These are phyloP conservation scores for Diachasma alloeum DNA, from an alignment of 1,140 invertebrate species.

Conservation along the genomic window DNA sequence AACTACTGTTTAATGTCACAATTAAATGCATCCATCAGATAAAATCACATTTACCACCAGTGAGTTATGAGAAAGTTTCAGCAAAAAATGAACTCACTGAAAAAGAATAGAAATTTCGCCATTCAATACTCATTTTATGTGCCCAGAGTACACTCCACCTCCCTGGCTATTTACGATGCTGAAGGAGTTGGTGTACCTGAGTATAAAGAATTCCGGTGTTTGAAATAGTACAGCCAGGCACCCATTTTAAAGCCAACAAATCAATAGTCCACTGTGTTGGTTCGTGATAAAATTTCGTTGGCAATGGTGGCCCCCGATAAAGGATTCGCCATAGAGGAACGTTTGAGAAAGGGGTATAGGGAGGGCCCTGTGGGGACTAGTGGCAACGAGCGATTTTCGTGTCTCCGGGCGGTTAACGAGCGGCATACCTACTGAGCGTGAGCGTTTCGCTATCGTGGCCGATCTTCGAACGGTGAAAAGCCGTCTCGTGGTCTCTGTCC, in stretches of 20 bases:
- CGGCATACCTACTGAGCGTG: background rate
- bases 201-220: background rate
- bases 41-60: background rate
- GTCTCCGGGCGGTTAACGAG: background rate
- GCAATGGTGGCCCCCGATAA: background rate
- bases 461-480: constrained; percentile 3
- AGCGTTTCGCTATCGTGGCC: background rate
- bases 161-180: background rate
- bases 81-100: background rate
- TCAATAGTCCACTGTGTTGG: background rate
- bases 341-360: background rate
- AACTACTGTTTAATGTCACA: no score
- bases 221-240: background rate
- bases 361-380: background rate
- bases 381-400: background rate
- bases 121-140: background rate
- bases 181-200: background rate
- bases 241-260: background rate
- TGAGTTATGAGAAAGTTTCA: background rate
- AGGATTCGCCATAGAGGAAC: background rate
- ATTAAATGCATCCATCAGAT: no score
- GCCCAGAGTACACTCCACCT: background rate
- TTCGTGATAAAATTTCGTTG: background rate
- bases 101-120: background rate
- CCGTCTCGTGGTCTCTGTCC: background rate